Evolutionary conservation across 2,797 vertebrate species (phyloP).

Genomic region (Choloepus didactylus): DNA sequence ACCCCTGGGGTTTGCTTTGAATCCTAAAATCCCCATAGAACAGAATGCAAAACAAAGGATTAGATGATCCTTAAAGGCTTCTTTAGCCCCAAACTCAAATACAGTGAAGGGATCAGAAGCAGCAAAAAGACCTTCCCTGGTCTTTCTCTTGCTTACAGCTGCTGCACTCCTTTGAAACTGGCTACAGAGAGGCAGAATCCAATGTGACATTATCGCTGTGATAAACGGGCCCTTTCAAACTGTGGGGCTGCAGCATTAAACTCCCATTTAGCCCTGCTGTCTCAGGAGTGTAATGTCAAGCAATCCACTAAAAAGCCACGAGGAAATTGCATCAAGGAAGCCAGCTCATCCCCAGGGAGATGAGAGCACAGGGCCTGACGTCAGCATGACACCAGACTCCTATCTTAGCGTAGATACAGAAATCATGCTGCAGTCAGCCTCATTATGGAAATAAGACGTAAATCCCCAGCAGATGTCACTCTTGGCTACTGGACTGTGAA

Average conservation of each 20-base stretch:
- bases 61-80: not conserved
- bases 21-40: not conserved
- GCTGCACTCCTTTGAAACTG: not conserved
- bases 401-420: not conserved
- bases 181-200: not conserved
- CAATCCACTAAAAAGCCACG: not conserved
- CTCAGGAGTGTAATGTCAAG: not conserved
- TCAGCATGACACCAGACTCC: not conserved
- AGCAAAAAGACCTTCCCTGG: not conserved
- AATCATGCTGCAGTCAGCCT: not conserved
- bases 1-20: not conserved
- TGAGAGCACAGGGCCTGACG: not conserved
- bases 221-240: not conserved
- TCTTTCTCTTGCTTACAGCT: not conserved
- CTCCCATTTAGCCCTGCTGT: not conserved
- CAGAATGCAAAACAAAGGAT: not conserved
- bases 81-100: not conserved
- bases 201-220: not conserved
- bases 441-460: not conserved
- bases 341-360: slow-evolving; percentile 19
- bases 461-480: not conserved
- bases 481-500: slow-evolving; percentile 4
- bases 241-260: not conserved
- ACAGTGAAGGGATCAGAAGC: not conserved
- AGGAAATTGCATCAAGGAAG: slow-evolving; percentile 45